Base-by-base conservation (phyloP, 2,113 vertebrate species). In the Carollia perspicillata region DNA sequence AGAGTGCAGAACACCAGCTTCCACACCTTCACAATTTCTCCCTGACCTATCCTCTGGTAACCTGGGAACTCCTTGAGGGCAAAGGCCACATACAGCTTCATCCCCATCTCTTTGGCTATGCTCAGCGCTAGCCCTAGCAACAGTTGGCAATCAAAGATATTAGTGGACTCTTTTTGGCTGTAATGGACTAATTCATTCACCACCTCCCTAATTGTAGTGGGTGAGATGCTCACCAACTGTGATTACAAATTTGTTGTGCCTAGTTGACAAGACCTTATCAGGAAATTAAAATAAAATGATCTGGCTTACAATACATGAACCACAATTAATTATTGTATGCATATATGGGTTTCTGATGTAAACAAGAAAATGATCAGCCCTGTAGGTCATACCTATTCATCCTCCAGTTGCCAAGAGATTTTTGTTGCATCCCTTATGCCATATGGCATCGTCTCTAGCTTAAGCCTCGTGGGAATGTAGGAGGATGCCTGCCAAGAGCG, bases 381-480 rank as follows among this genome's bases (percentile, higher is more conserved):
- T 42, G 20, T 35, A 51, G 95, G 78, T 95, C 95, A 96, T 55
- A 98, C 79, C 94, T 96, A 91, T 95, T 97, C 97, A 90, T 96
- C 81, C 94, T 97, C 93, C 95, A 97, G 97, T 97, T 98, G 97
- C 98, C 98, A 98, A 97, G 96, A 98, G 98, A 97, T 96, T 97
- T 98, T 98, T 98, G 98, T 96, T 98, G 96, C 97, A 91, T 96
- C 97, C 94, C 97, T 98, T 96, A 95, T 93, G 95, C 98, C 98
- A 97, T 98, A 97, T 97, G 98, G 97, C 95, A 86, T 94, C 4
- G 58, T 98, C 96, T 96, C 77, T 77, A 89, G 71, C 93, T 98
- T 94, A 95, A 98, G 97, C 96, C 97, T 94, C 49, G 0, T 71
- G 93, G 93, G 97, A 95, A 95, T 71, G 89, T 77, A 97, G 63